Evolutionary conservation across 2,113 vertebrate genomes (phyloP).

Genomic region (Miniopterus natalensis): DNA sequence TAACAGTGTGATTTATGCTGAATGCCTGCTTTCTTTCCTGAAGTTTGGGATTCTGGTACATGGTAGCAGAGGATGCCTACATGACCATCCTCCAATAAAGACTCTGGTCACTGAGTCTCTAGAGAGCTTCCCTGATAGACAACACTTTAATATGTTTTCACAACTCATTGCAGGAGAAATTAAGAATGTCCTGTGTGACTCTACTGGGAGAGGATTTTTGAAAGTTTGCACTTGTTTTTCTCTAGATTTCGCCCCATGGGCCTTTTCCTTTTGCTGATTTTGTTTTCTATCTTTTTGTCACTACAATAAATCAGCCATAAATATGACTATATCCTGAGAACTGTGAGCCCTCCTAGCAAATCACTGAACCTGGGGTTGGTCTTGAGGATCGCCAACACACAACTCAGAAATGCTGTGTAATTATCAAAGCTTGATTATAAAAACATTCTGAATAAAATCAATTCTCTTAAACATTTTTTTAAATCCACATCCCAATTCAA

Average conservation of each 20-base stretch:
- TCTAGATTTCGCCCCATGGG: not conserved
- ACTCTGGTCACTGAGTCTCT: conserved; percentile 18
- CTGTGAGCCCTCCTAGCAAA: conserved; percentile 24
- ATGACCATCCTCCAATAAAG: conserved; percentile 21
- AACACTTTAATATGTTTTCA: conserved; percentile 2
- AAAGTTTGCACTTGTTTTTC: conserved; percentile 10
- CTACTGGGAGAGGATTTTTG: not conserved
- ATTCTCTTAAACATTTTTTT: conserved; percentile 12
- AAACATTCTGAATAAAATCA: conserved; percentile 36
- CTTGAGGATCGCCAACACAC: not conserved
- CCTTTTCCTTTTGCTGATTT: conserved; percentile 46
- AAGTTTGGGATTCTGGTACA: conserved; percentile 46
- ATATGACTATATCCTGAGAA: conserved; percentile 6
- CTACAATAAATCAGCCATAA: not conserved
- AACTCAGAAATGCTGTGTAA: conserved; percentile 8
- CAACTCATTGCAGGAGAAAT: not conserved
- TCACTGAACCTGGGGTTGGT: not conserved
- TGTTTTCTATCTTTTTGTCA: conserved; percentile 32
- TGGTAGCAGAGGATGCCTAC: not conserved
- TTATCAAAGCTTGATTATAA: conserved; percentile 14
- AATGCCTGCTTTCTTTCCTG: conserved; percentile 6
- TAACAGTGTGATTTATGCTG: conserved; percentile 14
- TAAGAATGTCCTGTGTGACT: not conserved
- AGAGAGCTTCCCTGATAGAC: not conserved
- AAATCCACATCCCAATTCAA: conserved; percentile 3